These are phyloP conservation scores for Geophilus truncorum DNA, from an alignment of 2,888 invertebrate genomes.

Conservation along the genomic window DNA sequence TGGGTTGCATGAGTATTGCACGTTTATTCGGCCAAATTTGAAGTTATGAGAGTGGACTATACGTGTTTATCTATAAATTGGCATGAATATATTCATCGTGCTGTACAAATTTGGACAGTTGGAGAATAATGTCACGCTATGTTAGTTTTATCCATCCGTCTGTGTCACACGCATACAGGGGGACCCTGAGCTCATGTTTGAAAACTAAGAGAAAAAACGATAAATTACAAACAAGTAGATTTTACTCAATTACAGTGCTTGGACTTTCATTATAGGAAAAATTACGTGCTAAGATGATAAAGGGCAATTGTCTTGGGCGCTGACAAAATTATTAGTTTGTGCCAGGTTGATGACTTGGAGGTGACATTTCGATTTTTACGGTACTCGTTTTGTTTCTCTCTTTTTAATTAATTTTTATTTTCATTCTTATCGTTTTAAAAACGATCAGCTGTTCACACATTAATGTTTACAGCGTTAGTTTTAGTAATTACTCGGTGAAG, in stretches of 20 bases:
- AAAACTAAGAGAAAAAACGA: background rate
- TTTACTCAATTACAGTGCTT: background rate
- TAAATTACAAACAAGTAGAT: conserved; percentile 2
- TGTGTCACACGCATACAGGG: background rate
- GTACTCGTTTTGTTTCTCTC: background rate
- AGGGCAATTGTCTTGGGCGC: background rate
- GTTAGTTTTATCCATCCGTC: background rate
- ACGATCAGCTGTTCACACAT: too few species aligned
- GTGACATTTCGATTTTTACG: background rate
- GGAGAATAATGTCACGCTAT: background rate
- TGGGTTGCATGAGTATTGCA: conserved; percentile 11
- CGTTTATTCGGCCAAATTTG: background rate
- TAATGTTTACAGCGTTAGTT: too few species aligned
- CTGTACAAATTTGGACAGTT: conserved; percentile 3
- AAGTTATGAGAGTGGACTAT: background rate
- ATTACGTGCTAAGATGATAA: conserved; percentile 1
- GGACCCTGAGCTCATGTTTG: too few species aligned
- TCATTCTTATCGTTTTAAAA: background rate
- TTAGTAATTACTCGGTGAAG: too few species aligned
- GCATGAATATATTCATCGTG: background rate
- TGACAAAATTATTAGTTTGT: conserved; percentile 6
- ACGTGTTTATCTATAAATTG: too few species aligned
- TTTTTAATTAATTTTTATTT: background rate
- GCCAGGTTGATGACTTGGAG: background rate
- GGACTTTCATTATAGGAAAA: conserved; percentile 4